Percentiles rank a stretch among this genome's conserved stretches.
Evolutionary conservation across 2,113 vertebrate genomes (phyloP).

Genomic region (Megatriorchis doriae): DNA sequence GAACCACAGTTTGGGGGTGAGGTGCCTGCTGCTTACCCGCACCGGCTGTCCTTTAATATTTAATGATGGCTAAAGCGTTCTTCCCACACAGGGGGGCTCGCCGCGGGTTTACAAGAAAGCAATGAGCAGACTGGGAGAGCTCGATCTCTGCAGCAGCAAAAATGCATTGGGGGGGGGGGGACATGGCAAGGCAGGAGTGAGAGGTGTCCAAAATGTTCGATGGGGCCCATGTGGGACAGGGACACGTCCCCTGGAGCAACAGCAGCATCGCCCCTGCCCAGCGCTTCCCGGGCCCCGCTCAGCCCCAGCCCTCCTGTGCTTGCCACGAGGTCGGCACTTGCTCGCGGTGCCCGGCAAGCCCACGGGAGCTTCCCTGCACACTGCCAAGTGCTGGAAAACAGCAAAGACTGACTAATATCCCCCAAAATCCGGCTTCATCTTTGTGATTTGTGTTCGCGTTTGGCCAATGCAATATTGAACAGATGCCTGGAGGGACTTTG

Average conservation of each 20-base stretch:
- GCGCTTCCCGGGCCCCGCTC: neutral
- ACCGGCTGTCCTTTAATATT: constrained; percentile 71
- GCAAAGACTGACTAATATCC: neutral
- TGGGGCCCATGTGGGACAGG: neutral
- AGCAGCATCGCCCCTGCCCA: accelerated
- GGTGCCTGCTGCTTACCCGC: constrained; percentile 59
- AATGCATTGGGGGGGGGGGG: constrained; percentile 18
- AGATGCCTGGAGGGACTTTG: neutral
- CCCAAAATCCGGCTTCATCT: neutral
- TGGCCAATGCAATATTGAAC: neutral
- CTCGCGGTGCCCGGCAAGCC: neutral
- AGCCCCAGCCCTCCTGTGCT: neutral
- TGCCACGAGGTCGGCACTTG: neutral
- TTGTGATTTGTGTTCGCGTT: neutral
- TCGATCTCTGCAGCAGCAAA: constrained; percentile 51
- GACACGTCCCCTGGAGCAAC: accelerated
- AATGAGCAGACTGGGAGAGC: constrained; percentile 35
- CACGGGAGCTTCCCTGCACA: neutral
- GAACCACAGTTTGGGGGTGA: constrained; percentile 70
- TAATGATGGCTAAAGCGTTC: constrained; percentile 60
- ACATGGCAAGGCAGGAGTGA: constrained; percentile 69
- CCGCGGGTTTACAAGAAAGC: neutral
- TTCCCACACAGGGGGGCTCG: constrained; percentile 62
- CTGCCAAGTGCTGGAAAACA: constrained; percentile 31
- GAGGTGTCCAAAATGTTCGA: accelerated